A percentile compares a stretch with the other conserved stretches of the same genome.
Evolutionary conservation across 2,888 invertebrate species (phyloP).

Genomic region (Homarus gammarus): DNA sequence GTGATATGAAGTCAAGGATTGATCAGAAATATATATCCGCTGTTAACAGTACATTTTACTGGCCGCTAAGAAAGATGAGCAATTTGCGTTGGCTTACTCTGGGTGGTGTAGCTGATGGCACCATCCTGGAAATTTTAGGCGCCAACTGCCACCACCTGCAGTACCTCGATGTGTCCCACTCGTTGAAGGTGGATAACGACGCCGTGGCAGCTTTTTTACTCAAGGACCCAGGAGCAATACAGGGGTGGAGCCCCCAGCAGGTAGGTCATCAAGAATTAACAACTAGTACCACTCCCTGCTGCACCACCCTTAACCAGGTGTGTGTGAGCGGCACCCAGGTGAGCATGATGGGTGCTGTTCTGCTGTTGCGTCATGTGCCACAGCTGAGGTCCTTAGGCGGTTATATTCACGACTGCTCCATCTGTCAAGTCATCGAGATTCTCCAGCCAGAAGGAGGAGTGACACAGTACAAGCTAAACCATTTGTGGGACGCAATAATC

Average conservation of each 20-base stretch:
- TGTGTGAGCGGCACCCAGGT: slow-evolving; percentile 63
- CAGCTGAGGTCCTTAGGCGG: slow-evolving; percentile 65
- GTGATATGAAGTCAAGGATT: slow-evolving; percentile 23
- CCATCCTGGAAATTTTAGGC: slow-evolving; percentile 52
- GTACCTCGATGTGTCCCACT: slow-evolving; percentile 67
- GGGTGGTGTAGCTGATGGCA: slow-evolving; percentile 51
- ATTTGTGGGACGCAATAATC: slow-evolving; percentile 52
- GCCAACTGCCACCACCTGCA: slow-evolving; percentile 57
- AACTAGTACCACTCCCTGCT: slow-evolving; percentile 48
- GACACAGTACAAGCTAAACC: slow-evolving; percentile 18
- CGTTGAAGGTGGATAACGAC: slow-evolving; percentile 53
- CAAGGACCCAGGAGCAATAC: slow-evolving; percentile 26
- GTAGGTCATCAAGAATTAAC: slow-evolving; percentile 1
- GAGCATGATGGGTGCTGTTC: slow-evolving; percentile 18
- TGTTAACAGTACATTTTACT: slow-evolving; percentile 63
- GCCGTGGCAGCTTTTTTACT: slow-evolving; percentile 50
- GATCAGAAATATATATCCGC: slow-evolving; percentile 58
- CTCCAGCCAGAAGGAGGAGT: slow-evolving; percentile 32
- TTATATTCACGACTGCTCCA: slow-evolving; percentile 28
- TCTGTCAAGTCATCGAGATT: slow-evolving; percentile 45
- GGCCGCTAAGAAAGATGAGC: slow-evolving; percentile 45
- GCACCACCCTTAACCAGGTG: slow-evolving; percentile 36
- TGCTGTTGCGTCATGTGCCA: slow-evolving; percentile 51
- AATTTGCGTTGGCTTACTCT: slow-evolving; percentile 66
- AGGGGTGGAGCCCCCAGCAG: neutral